Evolutionary conservation across 2,888 invertebrate species (phyloP).

Genomic region (Prionchulus punctatus): DNA sequence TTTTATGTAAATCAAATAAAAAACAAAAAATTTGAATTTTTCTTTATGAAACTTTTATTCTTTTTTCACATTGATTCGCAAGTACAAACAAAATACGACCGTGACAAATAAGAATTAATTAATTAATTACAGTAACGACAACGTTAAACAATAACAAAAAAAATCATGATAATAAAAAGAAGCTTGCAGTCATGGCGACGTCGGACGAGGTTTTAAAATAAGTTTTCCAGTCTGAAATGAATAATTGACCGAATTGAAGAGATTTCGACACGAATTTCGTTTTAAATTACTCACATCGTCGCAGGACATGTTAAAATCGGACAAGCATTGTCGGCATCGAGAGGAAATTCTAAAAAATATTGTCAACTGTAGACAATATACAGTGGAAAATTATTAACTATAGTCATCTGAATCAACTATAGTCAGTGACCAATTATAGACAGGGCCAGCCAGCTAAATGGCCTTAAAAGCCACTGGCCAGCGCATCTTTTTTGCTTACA

Average conservation of each 20-base stretch:
- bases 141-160: not conserved
- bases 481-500: conserved; percentile 35
- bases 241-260: not conserved
- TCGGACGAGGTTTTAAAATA: conserved; percentile 72
- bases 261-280: not conserved
- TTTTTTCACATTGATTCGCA: too few species aligned
- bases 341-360: conserved; percentile 52
- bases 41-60: too few species aligned
- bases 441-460: not conserved
- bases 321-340: conserved; percentile 67
- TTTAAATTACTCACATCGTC: conserved; percentile 48
- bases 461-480: not conserved
- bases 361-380: too few species aligned
- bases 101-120: too few species aligned
- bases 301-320: conserved; percentile 95
- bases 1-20: too few species aligned
- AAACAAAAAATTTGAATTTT: too few species aligned
- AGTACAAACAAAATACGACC: too few species aligned
- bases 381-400: too few species aligned
- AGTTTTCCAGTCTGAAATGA: conserved; percentile 59
- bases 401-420: not conserved
- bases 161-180: not conserved
- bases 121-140: not conserved
- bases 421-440: not conserved
- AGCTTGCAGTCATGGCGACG: conserved; percentile 24